Evolutionary conservation across 2,888 invertebrate species (phyloP).

Genomic region (Seira ritae): DNA sequence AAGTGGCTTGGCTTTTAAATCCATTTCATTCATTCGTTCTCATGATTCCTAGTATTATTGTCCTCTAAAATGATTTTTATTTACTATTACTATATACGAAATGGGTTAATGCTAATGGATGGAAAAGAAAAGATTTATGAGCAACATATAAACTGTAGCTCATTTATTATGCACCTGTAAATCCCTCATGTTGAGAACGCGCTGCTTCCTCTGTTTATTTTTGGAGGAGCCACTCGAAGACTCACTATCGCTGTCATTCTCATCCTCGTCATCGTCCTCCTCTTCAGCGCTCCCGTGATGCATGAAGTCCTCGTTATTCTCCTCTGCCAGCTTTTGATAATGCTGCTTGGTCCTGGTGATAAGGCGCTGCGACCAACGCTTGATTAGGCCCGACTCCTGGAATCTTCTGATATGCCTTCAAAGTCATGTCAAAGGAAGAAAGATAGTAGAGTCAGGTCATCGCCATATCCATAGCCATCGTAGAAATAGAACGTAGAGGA

Average conservation of each 20-base stretch:
- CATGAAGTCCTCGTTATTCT: conserved; percentile 36
- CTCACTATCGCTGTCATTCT: conserved; percentile 18
- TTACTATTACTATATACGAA: too few species aligned
- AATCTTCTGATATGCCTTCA: conserved; percentile 71
- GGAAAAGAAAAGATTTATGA: too few species aligned
- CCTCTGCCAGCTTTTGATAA: conserved; percentile 45
- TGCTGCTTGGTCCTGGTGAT: conserved; percentile 66
- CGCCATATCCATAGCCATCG: not conserved
- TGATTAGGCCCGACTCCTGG: conserved; percentile 72
- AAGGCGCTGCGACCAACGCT: conserved; percentile 69
- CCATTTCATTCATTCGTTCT: too few species aligned
- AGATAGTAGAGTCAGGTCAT: not conserved
- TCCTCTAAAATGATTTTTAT: too few species aligned
- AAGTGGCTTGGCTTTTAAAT: too few species aligned
- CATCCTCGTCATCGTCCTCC: conserved; percentile 53
- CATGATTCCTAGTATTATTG: too few species aligned
- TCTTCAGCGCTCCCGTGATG: conserved; percentile 23
- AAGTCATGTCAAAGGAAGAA: not conserved
- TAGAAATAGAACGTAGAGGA: not conserved
- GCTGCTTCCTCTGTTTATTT: conserved; percentile 62
- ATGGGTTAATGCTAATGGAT: too few species aligned
- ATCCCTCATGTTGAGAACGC: conserved; percentile 69
- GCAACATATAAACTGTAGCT: too few species aligned
- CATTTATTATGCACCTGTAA: conserved; percentile 68
- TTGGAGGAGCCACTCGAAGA: conserved; percentile 28